phyloP scores from a whole-genome alignment of 1,140 invertebrate genomes.

The Drosophila auraria region DNA sequence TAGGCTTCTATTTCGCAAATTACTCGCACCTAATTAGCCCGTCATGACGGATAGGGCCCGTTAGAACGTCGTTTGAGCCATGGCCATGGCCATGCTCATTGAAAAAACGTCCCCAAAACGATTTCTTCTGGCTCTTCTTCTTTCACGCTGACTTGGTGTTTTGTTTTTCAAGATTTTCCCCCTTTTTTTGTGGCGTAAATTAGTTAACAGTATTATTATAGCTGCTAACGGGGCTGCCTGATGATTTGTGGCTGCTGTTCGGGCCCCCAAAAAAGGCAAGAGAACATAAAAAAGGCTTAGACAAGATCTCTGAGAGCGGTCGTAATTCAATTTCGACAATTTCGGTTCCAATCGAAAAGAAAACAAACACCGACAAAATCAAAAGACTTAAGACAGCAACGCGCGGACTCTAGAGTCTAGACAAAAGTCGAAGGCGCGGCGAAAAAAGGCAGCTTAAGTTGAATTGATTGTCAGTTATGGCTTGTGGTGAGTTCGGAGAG shows the following conservation, averaged over 20 bases:
- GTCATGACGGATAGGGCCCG: conserved; percentile 48
- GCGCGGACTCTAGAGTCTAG: conserved; percentile 38
- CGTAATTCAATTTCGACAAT: conserved; percentile 73
- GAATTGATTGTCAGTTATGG: conserved; percentile 78
- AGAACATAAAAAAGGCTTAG: conserved; percentile 34
- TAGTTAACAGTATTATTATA: conserved; percentile 81
- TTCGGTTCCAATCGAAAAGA: conserved; percentile 39
- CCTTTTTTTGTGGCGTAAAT: conserved; percentile 61
- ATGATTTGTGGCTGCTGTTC: conserved; percentile 69
- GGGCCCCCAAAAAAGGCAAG: conserved; percentile 10
- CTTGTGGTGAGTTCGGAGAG: conserved; percentile 52
- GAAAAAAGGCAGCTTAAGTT: conserved; percentile 52
- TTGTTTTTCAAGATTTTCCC: conserved; percentile 52
- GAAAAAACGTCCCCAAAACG: conserved; percentile 63
- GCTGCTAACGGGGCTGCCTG: conserved; percentile 70
- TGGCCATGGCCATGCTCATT: conserved; percentile 59
- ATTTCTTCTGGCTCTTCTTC: conserved; percentile 36
- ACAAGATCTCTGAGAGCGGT: conserved; percentile 47
- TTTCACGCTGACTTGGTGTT: conserved; percentile 61
- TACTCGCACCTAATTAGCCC: conserved; percentile 73
- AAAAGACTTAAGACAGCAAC: conserved; percentile 78
- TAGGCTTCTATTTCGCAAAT: conserved; percentile 37
- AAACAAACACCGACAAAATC: conserved; percentile 47
- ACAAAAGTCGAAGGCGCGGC: conserved; percentile 64
- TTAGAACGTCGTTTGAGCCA: conserved; percentile 58